Conservation (phyloP, 2,113 vertebrate genomes). For the Pteropus alecto region DNA sequence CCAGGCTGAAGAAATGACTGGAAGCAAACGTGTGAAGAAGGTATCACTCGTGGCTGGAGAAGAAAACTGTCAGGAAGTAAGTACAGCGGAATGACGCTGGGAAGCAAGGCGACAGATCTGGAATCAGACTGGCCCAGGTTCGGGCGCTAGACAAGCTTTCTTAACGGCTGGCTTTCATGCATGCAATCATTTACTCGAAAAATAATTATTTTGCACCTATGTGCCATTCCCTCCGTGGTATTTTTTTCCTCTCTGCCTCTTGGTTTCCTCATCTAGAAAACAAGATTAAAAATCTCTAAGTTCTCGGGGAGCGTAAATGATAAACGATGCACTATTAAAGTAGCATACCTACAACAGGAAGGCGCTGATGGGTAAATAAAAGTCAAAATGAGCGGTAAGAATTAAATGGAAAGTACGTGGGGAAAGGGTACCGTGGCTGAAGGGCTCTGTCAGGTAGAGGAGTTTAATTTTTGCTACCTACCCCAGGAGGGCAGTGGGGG, state of each 20-base stretch:
- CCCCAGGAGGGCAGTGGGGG: neutral
- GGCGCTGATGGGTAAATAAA: neutral
- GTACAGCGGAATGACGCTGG: neutral
- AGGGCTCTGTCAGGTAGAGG: neutral
- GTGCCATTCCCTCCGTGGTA: neutral
- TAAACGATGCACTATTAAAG: neutral
- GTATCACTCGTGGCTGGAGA: neutral
- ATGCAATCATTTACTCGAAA: neutral
- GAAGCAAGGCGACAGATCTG: neutral
- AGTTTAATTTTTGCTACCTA: neutral
- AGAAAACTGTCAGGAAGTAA: neutral
- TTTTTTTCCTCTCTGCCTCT: neutral
- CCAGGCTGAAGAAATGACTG: neutral
- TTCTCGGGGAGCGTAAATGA: neutral
- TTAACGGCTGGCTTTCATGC: neutral
- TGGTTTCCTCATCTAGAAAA: conserved; percentile 33
- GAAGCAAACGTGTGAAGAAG: neutral
- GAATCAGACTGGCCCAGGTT: neutral
- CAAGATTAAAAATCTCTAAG: neutral
- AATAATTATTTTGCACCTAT: neutral
- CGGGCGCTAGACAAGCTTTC: neutral
- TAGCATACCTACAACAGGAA: neutral
- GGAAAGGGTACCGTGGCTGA: neutral
- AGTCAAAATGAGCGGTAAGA: neutral
- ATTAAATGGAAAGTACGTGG: neutral